Evolutionary conservation across 2,888 invertebrate genomes (phyloP), one percentile per base, ranked within the genome.

Genomic region (Lysandra coridon): DNA sequence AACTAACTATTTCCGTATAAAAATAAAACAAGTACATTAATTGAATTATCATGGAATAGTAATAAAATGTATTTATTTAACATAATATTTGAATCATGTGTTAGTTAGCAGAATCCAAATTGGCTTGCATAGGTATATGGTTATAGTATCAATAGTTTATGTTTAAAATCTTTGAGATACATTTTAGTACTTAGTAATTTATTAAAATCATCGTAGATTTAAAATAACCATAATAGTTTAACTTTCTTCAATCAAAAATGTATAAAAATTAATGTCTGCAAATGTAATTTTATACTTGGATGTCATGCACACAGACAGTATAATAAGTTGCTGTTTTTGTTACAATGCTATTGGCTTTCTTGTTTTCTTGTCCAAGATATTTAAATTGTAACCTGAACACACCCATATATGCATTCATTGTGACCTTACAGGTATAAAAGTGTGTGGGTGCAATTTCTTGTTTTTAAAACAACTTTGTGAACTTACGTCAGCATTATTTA

Each of bases 401-500:
- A 69, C 33, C 74, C 74, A 57, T 69, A 30, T 78, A 78, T 69
- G 40, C 44, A 78, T 69, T 69, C 6, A 33, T 53, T 76, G 53
- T 76, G 76, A 57, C 76, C 76, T 76, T 49, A 78, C 40, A 62
- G 64, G 23, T 14, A 57, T 78, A n/a, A 69, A 69, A 77, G 80
- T 69, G 73, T 76, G 78, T 77, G 76, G 73, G 69, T 44, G 75
- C 78, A 80, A n/a, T 60, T 17, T 12, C 73, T 75, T 78, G 60
- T 77, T 74, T 64, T 79, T 53, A 78, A 75, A 73, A 80, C 64
- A 74, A 80, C 81, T 81, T 80, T 77, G 74, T 78, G 69, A 80
- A 80, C 80, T 81, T 80, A 73, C 81, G 78, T 80, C 78, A 80
- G 73, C 77, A 53, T 79, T 77, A 77, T 30, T 78, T 80, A 69